Base-by-base conservation (phyloP, 2,888 invertebrate genomes). In the Coenonympha arcania region DNA sequence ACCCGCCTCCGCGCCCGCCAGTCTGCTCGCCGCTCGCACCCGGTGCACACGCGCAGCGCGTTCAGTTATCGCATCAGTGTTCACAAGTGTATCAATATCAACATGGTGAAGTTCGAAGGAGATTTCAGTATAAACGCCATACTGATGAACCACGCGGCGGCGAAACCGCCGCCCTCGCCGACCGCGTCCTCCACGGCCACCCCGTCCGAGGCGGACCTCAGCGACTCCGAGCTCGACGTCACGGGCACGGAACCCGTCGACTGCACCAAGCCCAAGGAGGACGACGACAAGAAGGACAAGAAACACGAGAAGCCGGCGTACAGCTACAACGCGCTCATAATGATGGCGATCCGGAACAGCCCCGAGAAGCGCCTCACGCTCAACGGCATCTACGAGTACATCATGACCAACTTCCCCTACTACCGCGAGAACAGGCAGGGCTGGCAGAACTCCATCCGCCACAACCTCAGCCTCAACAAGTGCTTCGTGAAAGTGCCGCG, bases 371-470 rank as follows among this genome's bases (percentile, higher is more conserved):
- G 97, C 1, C 89, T 99, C 9, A 98, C 98, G 0, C 88, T 98
- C 9, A 98, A 97, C 79, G 98, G 98, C 43, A 99, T 99, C 72
- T 99, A 99, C 88, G 97, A 98, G 77, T 99, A 96, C 85, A 99
- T 99, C 67, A 98, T 98, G 95, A 93, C 93, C 44, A 96, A 98
- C 79, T 99, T 98, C 76, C 99, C 99, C 0, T 99, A 98, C 84
- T 99, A 99, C 82, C 89, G 95, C 39, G 96, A 99, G 77, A 98
- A 98, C 84, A 95, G 96, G 60, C 98, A 98, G 70, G 99, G 99
- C 31, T 99, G 99, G 99, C 99, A 99, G 80, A 99, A 99, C 80
- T 98, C 98, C 1, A 99, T 99, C 63, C 89, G 99, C 3, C 99
- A 99, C 86, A 99, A 99, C 80, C 88, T 99, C 4, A 96, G 96